A percentile compares a stretch with the other conserved stretches of the same genome.
Conservation (phyloP, 2,797 vertebrate species). For the Cheracebus regulus region DNA sequence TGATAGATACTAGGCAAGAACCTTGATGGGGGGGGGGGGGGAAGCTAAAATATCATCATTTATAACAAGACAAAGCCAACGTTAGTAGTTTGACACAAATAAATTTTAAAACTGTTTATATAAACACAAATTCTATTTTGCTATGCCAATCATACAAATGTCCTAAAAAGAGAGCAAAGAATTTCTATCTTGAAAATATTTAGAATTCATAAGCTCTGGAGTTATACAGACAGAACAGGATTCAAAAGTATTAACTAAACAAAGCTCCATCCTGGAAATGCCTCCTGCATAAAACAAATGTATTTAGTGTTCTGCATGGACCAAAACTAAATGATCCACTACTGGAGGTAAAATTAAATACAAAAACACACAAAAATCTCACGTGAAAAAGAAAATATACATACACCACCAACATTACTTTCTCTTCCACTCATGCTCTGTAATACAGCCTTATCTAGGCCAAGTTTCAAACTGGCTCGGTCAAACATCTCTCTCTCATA, state of each 20-base stretch:
- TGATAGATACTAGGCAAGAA: not conserved
- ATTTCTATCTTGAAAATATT: not conserved
- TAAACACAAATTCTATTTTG: slow-evolving; percentile 16
- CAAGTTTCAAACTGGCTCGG: slow-evolving; percentile 97
- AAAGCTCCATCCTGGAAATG: not conserved
- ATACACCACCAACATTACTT: slow-evolving; percentile 93
- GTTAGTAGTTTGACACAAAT: not conserved
- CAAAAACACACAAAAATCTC: not conserved
- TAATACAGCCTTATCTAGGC: slow-evolving; percentile 97
- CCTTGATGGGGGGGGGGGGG: not conserved
- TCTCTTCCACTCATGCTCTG: slow-evolving; percentile 99
- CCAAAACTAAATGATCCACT: not conserved
- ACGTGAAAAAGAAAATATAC: slow-evolving; percentile 74
- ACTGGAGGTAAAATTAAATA: not conserved
- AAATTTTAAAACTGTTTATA: not conserved
- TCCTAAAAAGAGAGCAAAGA: not conserved
- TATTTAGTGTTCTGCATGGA: not conserved
- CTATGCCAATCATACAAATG: not conserved
- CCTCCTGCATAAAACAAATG: not conserved
- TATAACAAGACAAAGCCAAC: slow-evolving; percentile 31
- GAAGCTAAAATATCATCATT: not conserved
- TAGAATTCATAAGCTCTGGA: not conserved
- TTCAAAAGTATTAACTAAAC: slow-evolving; percentile 12
- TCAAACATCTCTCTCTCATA: slow-evolving; percentile 99
- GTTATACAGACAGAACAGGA: not conserved